Evolutionary conservation across 2,797 vertebrate genomes (phyloP).

Genomic region (Sebastes glaucus): DNA sequence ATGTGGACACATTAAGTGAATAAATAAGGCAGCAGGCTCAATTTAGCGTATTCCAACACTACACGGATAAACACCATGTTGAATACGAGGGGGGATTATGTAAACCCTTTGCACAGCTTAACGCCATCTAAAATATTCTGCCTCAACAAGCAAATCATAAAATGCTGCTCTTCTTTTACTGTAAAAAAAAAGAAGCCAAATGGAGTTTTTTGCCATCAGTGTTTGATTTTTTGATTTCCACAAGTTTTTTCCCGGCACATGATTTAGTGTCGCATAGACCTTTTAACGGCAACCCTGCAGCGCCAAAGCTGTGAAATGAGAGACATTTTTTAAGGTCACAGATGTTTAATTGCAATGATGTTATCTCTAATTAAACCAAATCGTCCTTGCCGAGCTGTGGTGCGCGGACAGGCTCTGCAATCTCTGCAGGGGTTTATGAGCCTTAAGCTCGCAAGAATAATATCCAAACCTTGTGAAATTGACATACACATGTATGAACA

Average conservation of each 20-base stretch:
- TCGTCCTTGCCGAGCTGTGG: constrained; percentile 12
- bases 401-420: background rate
- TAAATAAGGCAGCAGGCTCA: background rate
- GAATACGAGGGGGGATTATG: constrained; percentile 46
- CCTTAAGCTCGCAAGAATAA: background rate
- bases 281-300: background rate
- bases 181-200: background rate
- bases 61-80: constrained; percentile 2
- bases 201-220: background rate
- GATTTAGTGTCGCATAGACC: background rate
- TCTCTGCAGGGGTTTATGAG: constrained; percentile 23
- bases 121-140: constrained; percentile 36
- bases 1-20: background rate
- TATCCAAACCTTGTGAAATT: background rate
- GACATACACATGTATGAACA: background rate
- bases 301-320: background rate
- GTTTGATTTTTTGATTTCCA: constrained; percentile 11
- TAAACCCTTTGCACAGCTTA: constrained; percentile 47
- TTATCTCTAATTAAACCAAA: constrained; percentile 54
- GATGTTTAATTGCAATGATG: constrained; percentile 56
- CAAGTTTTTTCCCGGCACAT: background rate
- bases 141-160: constrained; percentile 46
- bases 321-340: constrained; percentile 50
- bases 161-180: constrained; percentile 23
- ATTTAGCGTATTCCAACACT: background rate